phyloP scores from a whole-genome alignment of 2,888 invertebrate species.

The Drosophila colorata region DNA sequence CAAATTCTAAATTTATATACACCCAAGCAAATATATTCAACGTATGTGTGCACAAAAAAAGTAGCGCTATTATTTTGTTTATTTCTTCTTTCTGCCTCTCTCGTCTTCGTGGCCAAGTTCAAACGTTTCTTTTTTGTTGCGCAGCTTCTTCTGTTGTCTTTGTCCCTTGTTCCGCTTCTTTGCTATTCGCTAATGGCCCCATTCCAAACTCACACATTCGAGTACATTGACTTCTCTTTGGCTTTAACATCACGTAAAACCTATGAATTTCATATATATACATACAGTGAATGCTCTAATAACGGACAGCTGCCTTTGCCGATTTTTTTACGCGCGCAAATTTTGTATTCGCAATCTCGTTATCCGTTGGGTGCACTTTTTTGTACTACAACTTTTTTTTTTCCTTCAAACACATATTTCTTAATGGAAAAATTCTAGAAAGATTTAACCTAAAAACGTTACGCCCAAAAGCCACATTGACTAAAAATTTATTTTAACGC shows the following conservation, averaged over 20 bases:
- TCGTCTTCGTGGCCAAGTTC: slow-evolving; percentile 72
- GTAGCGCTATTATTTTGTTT: slow-evolving; percentile 22
- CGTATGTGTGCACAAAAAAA: slow-evolving; percentile 36
- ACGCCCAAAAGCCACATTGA: too few species aligned
- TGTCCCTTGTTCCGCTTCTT: slow-evolving; percentile 4
- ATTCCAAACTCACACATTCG: slow-evolving; percentile 30
- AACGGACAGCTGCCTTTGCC: background rate
- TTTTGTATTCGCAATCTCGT: too few species aligned
- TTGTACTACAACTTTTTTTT: too few species aligned
- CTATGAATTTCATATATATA: slow-evolving; percentile 7
- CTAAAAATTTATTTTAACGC: too few species aligned
- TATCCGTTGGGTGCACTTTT: too few species aligned
- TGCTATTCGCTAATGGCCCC: slow-evolving; percentile 20
- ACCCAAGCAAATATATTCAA: slow-evolving; percentile 17
- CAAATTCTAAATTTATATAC: slow-evolving; percentile 56
- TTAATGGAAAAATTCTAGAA: too few species aligned
- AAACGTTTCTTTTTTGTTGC: slow-evolving; percentile 42
- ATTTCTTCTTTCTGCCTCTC: slow-evolving; percentile 18
- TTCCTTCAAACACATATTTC: too few species aligned
- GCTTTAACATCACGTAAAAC: slow-evolving; percentile 15
- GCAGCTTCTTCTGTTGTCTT: slow-evolving; percentile 29
- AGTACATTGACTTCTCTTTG: slow-evolving; percentile 56
- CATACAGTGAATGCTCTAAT: background rate
- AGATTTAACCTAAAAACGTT: too few species aligned
- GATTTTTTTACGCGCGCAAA: too few species aligned